A percentile compares a stretch with the other conserved stretches of the same genome.
These are phyloP conservation scores for Palythoa caribaeorum DNA, from an alignment of 92 coral and sea anemone species.

Conservation along the genomic window DNA sequence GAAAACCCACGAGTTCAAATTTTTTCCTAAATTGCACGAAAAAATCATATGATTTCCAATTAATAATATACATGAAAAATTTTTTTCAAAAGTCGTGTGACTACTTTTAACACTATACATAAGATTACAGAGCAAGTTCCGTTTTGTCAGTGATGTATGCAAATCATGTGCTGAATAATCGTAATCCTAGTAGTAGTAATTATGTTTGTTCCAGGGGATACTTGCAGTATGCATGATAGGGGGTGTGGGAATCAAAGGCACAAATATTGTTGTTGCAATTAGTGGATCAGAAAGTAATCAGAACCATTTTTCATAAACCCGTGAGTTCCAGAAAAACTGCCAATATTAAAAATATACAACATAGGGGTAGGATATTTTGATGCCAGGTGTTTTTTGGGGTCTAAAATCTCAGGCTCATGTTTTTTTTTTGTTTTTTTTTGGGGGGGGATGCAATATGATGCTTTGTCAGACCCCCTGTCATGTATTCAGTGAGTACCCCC, in stretches of 20 bases:
- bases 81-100: slow-evolving; percentile 19
- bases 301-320: slow-evolving; percentile 13
- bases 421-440: background rate
- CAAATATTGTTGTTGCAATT: slow-evolving; percentile 12
- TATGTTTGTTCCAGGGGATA: slow-evolving; percentile 23
- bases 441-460: slow-evolving; percentile 30
- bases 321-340: slow-evolving; percentile 24
- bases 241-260: slow-evolving; percentile 6
- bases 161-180: slow-evolving; percentile 19
- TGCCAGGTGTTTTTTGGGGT: slow-evolving; percentile 22
- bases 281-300: slow-evolving; percentile 10
- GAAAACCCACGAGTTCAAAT: slow-evolving; percentile 33
- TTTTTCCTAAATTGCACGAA: slow-evolving; percentile 17
- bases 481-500: slow-evolving; percentile 28
- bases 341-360: slow-evolving; percentile 4
- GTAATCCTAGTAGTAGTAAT: background rate
- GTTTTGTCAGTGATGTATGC: slow-evolving; percentile 23
- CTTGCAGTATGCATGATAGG: slow-evolving; percentile 29
- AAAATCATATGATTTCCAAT: slow-evolving; percentile 26
- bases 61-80: background rate
- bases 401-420: background rate
- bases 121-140: slow-evolving; percentile 25
- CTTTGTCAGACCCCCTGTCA: slow-evolving; percentile 26
- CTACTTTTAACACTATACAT: slow-evolving; percentile 21
- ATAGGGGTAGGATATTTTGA: slow-evolving; percentile 28